Evolutionary conservation across 2,888 invertebrate genomes (phyloP).

Genomic region (Latrodectus elegans): DNA sequence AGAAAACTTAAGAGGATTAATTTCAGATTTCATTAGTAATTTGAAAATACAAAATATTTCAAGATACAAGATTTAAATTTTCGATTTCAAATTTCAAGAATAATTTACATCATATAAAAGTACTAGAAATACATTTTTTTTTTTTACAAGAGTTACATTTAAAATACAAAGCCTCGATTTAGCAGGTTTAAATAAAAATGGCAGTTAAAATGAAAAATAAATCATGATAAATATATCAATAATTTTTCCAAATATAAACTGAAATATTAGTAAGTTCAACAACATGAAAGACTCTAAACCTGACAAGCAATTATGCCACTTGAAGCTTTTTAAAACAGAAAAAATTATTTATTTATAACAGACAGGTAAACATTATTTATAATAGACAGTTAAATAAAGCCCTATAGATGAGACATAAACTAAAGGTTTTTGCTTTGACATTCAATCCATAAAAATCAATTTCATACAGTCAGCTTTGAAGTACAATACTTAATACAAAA

Average conservation of each 20-base stretch:
- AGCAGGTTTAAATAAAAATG: background rate
- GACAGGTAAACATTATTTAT: no score
- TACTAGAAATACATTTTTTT: slow-evolving; percentile 1
- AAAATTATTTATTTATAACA: no score
- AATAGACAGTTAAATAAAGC: no score
- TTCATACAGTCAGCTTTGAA: no score
- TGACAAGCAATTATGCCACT: slow-evolving; percentile 9
- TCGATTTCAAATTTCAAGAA: background rate
- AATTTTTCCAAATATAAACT: background rate
- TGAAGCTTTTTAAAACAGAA: background rate
- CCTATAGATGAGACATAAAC: no score
- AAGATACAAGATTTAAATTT: background rate
- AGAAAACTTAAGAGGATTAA: background rate
- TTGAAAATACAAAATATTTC: slow-evolving; percentile 6
- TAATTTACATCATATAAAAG: slow-evolving; percentile 2
- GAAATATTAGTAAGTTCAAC: background rate
- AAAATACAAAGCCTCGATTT: background rate
- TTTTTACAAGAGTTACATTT: background rate
- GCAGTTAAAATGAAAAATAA: background rate
- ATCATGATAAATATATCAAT: background rate
- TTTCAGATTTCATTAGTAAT: background rate
- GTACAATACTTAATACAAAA: no score
- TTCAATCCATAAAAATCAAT: no score
- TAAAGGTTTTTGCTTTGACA: no score
- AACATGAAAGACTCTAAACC: background rate